Conservation (phyloP, 2,113 vertebrate species). For the Bubo scandiacus region DNA sequence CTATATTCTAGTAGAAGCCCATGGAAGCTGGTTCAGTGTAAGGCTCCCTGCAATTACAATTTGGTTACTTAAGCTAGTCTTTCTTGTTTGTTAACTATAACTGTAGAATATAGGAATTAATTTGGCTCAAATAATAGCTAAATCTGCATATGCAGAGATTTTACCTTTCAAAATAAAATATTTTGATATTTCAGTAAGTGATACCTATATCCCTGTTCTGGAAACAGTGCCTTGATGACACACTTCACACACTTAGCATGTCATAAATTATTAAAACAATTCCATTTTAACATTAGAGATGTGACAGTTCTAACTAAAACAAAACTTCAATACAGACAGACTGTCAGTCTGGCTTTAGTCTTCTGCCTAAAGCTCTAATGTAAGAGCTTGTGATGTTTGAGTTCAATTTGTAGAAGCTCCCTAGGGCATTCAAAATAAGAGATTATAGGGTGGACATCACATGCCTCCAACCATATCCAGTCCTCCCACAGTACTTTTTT, state of each 20-base stretch:
- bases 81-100: background rate
- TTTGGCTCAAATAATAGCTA: background rate
- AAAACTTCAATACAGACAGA: background rate
- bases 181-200: background rate
- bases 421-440: background rate
- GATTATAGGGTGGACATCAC: background rate
- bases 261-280: background rate
- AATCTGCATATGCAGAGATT: background rate
- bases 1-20: background rate
- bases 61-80: background rate
- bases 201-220: background rate
- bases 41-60: background rate
- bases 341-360: background rate
- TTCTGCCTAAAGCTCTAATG: background rate
- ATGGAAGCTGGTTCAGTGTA: background rate
- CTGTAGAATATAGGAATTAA: background rate
- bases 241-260: background rate
- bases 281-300: background rate
- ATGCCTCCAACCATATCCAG: background rate
- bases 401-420: background rate
- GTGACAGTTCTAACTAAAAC: background rate
- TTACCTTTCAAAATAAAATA: background rate
- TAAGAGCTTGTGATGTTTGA: background rate
- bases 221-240: background rate
- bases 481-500: background rate